Base-by-base conservation (phyloP, 2,113 vertebrate species). In the Anguilla japonica region DNA sequence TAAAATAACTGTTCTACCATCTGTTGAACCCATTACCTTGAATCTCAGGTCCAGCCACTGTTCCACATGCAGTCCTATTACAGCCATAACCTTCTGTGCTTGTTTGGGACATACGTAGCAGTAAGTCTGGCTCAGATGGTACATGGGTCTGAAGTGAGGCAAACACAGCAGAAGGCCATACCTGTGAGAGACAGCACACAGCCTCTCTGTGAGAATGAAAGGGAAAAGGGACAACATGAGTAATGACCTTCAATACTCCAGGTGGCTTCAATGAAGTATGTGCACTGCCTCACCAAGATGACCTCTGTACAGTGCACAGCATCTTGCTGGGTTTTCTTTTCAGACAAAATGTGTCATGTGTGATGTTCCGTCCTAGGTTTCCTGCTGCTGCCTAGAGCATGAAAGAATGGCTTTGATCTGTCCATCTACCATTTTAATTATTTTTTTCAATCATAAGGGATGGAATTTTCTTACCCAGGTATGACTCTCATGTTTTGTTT, bases 331-430 rank as follows among this genome's bases (percentile, higher is more conserved):
- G 39, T 82, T 41, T 34, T 39, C n/a, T 81, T 34, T 67, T 87
- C 75, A 84, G 60, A 87, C 50, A 84, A 43, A 67, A 81, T 8
- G n/a, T 81, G 75, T 6, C 13, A 84, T 22, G 3, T 78, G 53
- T 29, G 57, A 84, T 87, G 41, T 81, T 22, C 34, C 60, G 71
- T 83, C 34, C 75, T 40, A 63, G 80, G 71, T 83, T 75, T 85
- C 50, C 57, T 67, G 22, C 81, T 88, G 81, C 80, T 50, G 43
- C 60, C 81, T 14, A 34, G n/a, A 75, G 71, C 34, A 34, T 34
- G n/a, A 2, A n/a, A 75, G 71, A 34, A 5, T 5, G 5, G 5
- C 71, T 34, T 29, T 75, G 26, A 34, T n/a, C 71, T 34, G 71
- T 26, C 9, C 26, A 75, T 75, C 71, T 29, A n/a, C 22, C 26